Percentiles rank a stretch among this genome's conserved stretches.
These are phyloP conservation scores for Tetramorium simillimum DNA, from an alignment of 1,140 invertebrate species.

Conservation along the genomic window DNA sequence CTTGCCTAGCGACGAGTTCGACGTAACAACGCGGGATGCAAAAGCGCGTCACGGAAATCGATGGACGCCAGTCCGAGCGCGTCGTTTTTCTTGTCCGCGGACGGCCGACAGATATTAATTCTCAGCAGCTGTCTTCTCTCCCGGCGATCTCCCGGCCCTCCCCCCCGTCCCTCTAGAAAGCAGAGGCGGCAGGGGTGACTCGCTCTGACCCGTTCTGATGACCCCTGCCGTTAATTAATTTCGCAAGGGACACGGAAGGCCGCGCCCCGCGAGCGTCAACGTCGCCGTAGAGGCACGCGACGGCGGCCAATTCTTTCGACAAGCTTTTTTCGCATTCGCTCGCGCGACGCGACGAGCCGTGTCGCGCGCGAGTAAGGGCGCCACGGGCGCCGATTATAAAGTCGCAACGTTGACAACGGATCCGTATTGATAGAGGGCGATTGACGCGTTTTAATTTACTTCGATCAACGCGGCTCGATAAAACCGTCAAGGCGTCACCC, in stretches of 20 bases:
- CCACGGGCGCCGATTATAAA: constrained; percentile 38
- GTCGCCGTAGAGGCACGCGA: background rate
- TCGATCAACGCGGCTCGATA: constrained; percentile 58
- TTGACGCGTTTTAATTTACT: constrained; percentile 65
- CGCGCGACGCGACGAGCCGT: background rate
- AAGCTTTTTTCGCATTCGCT: background rate
- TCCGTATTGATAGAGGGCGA: constrained; percentile 23
- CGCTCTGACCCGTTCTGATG: background rate
- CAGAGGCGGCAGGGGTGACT: no score
- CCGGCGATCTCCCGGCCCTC: background rate
- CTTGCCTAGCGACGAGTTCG: constrained; percentile 41
- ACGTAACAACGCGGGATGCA: constrained; percentile 44
- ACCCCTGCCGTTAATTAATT: constrained; percentile 63
- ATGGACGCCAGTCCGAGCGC: constrained; percentile 33
- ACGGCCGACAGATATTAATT: constrained; percentile 56
- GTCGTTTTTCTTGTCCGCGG: constrained; percentile 15
- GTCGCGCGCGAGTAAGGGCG: constrained; percentile 6
- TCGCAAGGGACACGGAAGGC: background rate
- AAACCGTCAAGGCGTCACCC: constrained; percentile 41
- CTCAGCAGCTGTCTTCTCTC: constrained; percentile 22
- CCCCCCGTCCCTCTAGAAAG: background rate
- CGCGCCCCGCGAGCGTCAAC: background rate
- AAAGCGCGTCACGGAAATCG: constrained; percentile 49
- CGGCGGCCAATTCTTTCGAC: constrained; percentile 17
- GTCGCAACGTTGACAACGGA: constrained; percentile 35